Evolutionary conservation across 2,888 invertebrate genomes (phyloP).

Genomic region (Limnephilus lunatus): DNA sequence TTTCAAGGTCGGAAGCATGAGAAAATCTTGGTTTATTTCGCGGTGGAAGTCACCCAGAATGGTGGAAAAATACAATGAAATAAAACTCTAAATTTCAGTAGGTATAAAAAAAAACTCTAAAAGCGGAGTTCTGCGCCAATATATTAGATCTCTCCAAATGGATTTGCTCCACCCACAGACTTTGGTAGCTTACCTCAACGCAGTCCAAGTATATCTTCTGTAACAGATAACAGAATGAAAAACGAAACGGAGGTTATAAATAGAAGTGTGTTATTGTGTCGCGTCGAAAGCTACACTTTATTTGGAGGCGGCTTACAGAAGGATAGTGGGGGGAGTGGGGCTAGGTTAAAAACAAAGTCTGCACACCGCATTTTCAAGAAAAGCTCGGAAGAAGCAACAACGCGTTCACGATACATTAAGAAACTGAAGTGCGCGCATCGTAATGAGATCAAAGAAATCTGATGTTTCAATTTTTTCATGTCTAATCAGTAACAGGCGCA

Average conservation of each 20-base stretch:
- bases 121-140: background rate
- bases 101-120: background rate
- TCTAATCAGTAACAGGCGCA: too few relatives aligned
- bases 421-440: background rate
- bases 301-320: slow-evolving; percentile 51
- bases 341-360: background rate
- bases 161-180: slow-evolving; percentile 40
- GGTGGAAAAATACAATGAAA: background rate
- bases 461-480: too few relatives aligned
- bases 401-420: background rate
- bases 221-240: slow-evolving; percentile 3
- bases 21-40: too few relatives aligned
- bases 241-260: slow-evolving; percentile 48
- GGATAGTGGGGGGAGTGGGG: background rate
- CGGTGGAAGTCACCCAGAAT: background rate
- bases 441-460: background rate
- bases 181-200: slow-evolving; percentile 14
- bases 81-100: background rate
- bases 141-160: background rate
- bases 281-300: slow-evolving; percentile 57
- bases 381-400: background rate
- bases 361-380: slow-evolving; percentile 11
- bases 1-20: too few relatives aligned
- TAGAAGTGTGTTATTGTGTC: slow-evolving; percentile 49
- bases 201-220: background rate